phyloP scores from a whole-genome alignment of 2,797 vertebrate genomes.

The Spinibarbus caldwelli region DNA sequence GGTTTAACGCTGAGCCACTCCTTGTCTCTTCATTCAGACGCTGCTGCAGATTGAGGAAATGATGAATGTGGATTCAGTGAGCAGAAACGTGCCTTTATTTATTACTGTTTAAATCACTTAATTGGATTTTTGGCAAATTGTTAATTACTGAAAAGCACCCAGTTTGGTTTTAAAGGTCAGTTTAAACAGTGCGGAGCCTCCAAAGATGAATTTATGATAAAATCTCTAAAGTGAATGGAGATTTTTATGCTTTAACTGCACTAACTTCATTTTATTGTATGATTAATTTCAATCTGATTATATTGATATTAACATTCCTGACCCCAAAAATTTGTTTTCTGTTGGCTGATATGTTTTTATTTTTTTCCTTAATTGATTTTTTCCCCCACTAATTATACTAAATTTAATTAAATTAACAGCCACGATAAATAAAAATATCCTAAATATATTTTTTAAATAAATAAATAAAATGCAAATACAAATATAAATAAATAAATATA shows the following conservation, averaged over 20 bases:
- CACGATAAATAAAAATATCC: not conserved
- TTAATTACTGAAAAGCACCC: constrained; percentile 9
- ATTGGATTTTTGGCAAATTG: constrained; percentile 29
- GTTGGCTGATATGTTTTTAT: not conserved
- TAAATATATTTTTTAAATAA: not conserved
- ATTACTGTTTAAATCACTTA: constrained; percentile 27
- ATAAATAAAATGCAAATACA: not conserved
- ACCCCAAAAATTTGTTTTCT: not conserved
- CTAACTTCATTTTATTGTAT: not conserved
- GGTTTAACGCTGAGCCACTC: constrained; percentile 22
- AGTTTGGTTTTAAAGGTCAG: constrained; percentile 47
- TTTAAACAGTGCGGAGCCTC: constrained; percentile 52
- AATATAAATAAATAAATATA: not conserved
- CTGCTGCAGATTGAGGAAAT: constrained; percentile 7
- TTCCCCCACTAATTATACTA: not conserved
- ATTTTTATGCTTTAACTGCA: constrained; percentile 17
- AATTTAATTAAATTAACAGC: not conserved
- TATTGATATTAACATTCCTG: not conserved
- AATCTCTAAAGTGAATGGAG: not conserved
- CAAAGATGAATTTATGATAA: constrained; percentile 26
- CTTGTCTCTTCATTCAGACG: too few species aligned
- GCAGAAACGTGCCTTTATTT: not conserved
- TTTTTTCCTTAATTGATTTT: too few species aligned
- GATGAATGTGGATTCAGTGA: constrained; percentile 23
- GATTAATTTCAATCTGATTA: not conserved